Base-by-base conservation (phyloP, 2,888 invertebrate genomes). In the Arrhopalites spinosus region DNA sequence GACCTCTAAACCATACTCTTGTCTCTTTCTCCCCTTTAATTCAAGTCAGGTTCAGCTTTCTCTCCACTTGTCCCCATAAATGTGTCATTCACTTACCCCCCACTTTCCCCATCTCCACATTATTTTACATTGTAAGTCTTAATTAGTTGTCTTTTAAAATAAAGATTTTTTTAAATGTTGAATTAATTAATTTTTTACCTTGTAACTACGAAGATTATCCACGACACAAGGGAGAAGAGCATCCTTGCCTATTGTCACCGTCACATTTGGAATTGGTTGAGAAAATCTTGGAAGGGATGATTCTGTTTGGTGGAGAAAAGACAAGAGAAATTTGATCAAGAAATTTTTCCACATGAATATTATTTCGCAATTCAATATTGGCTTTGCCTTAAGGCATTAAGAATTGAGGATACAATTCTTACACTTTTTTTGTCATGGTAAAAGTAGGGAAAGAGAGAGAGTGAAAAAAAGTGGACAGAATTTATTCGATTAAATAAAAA, bases 201-300 rank as follows among this genome's bases (percentile, higher is more conserved):
- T 93, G 86, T 92, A 95, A 81, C 90, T 90, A 84, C 91, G 90
- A 78, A 95, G 89, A 87, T 95, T 94, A 86, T 95, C 94, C 75
- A 95, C 94, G 83, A 94, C 92, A 86, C 95, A 95, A 75, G 94
- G 93, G 79, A 95, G 88, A 36, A 94, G 88, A 27, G 94, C 95
- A 86, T 95, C 94, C 69, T 93, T 88, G 36, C 95, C 95, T 72
- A 93, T 90, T 61, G 93, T 93, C 81, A 94, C 94, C 27, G 95
- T 95, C 82, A 95, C 93, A 87, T 95, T 96, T 70, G 93, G 91
- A 83, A 95, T 93, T 70, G 93, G 92, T 85, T 94, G 95, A 80
- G 93, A 92, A 86, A 95, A 95, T 84, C 91, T 90, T 76, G 95
- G 95, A 86, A 92, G 87, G 83, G 89, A 87, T 50, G 89, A 88